Percentiles rank a stretch among this genome's conserved stretches.
These are phyloP conservation scores for Chloroceryle inda DNA, from an alignment of 2,797 vertebrate genomes.

Conservation along the genomic window DNA sequence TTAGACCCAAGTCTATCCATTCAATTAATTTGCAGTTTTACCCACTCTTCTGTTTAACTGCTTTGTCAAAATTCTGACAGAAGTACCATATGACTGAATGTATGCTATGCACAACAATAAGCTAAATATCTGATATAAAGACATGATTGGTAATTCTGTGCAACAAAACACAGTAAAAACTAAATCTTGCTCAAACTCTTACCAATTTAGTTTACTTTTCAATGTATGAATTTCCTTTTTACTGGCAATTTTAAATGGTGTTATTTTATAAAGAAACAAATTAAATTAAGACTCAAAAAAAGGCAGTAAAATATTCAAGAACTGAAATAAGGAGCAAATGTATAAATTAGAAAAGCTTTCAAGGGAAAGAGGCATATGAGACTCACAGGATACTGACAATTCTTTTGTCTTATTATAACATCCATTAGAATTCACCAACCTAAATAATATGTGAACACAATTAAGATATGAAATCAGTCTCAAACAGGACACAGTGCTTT, in stretches of 20 bases:
- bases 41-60: slow-evolving; percentile 44
- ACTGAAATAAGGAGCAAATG: not conserved
- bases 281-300: not conserved
- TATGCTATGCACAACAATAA: not conserved
- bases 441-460: not conserved
- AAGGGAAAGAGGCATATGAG: not conserved
- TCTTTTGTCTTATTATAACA: not conserved
- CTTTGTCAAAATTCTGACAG: slow-evolving; percentile 1
- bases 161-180: not conserved
- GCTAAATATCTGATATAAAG: not conserved
- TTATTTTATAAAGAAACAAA: not conserved
- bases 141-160: not conserved
- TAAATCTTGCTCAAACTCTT: not conserved
- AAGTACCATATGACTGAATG: not conserved
- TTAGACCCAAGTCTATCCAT: not conserved
- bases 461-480: not conserved
- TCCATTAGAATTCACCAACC: not conserved
- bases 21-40: slow-evolving; percentile 53
- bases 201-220: not conserved
- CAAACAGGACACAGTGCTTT: not conserved
- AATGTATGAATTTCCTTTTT: not conserved
- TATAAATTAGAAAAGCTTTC: not conserved
- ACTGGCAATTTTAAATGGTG: not conserved
- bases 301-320: not conserved
- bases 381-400: not conserved